phyloP scores from a whole-genome alignment of 2,113 vertebrate species.

The Hippocampus zosterae region DNA sequence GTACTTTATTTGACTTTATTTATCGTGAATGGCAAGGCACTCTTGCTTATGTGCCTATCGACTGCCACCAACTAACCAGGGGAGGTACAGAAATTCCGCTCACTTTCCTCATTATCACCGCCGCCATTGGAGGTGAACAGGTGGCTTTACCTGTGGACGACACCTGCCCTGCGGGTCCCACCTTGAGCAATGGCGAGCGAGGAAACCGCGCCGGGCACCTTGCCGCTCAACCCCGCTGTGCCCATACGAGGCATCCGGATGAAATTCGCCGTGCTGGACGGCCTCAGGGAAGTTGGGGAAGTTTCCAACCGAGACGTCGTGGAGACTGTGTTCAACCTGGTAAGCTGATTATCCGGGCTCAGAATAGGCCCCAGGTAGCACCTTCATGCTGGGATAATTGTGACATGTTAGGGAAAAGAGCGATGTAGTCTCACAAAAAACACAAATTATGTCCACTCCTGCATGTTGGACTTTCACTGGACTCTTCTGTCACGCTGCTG shows the following conservation, averaged over 20 bases:
- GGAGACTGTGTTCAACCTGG: conserved; percentile 95
- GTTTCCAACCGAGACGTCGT: conserved; percentile 91
- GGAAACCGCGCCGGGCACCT: conserved; percentile 44
- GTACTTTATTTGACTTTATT: conserved; percentile 12
- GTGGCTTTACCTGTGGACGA: conserved; percentile 72
- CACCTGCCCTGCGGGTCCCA: conserved; percentile 55
- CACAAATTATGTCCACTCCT: not conserved
- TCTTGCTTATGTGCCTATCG: conserved; percentile 26
- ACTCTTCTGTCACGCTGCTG: not conserved
- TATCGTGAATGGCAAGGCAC: conserved; percentile 51
- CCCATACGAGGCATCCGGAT: conserved; percentile 91
- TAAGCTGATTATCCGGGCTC: conserved; percentile 73
- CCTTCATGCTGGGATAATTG: conserved; percentile 29
- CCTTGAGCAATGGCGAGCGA: conserved; percentile 67
- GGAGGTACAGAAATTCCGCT: conserved; percentile 28
- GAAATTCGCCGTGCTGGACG: conserved; percentile 93
- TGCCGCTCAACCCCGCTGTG: conserved; percentile 78
- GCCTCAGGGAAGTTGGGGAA: conserved; percentile 91
- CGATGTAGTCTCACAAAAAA: conserved; percentile 14
- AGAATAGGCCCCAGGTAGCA: conserved; percentile 44
- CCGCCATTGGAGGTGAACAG: conserved; percentile 66
- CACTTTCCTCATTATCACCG: conserved; percentile 7
- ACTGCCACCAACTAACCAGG: conserved; percentile 17
- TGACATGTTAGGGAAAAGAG: conserved; percentile 19
- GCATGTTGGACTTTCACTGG: too few species aligned